A percentile compares a stretch with the other conserved stretches of the same genome.
Evolutionary conservation across 2,888 invertebrate genomes (phyloP).

Genomic region (Torymus aiolomorphi): DNA sequence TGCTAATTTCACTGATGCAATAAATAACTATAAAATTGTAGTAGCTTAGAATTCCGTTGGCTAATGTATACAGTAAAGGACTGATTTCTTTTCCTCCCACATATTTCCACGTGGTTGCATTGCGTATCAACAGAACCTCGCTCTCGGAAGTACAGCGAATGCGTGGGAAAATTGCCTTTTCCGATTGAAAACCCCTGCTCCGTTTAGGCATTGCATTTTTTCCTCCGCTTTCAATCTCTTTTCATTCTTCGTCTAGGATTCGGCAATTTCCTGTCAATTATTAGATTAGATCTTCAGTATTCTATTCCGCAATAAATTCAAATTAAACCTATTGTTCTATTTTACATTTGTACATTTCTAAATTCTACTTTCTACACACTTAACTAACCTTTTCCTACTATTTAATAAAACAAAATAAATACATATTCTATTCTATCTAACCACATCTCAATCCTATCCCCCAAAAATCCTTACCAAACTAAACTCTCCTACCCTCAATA

Average conservation of each 20-base stretch:
- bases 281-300: too few relatives aligned
- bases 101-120: slow-evolving; percentile 11
- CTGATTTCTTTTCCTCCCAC: slow-evolving; percentile 15
- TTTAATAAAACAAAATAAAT: background rate
- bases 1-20: too few relatives aligned
- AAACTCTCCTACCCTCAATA: too few relatives aligned
- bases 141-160: background rate
- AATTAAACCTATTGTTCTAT: background rate
- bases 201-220: background rate
- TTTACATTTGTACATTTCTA: slow-evolving; percentile 17
- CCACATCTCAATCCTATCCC: too few relatives aligned
- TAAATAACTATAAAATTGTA: too few relatives aligned
- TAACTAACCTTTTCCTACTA: background rate
- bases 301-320: too few relatives aligned
- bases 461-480: too few relatives aligned
- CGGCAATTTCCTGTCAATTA: too few relatives aligned
- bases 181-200: background rate
- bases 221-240: background rate
- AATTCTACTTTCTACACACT: background rate
- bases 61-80: too few relatives aligned
- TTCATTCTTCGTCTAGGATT: background rate
- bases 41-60: too few relatives aligned
- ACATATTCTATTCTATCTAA: too few relatives aligned
- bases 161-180: slow-evolving; percentile 8
- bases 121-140: slow-evolving; percentile 37